phyloP scores from a whole-genome alignment of 2,888 invertebrate species.

The Actias luna region DNA sequence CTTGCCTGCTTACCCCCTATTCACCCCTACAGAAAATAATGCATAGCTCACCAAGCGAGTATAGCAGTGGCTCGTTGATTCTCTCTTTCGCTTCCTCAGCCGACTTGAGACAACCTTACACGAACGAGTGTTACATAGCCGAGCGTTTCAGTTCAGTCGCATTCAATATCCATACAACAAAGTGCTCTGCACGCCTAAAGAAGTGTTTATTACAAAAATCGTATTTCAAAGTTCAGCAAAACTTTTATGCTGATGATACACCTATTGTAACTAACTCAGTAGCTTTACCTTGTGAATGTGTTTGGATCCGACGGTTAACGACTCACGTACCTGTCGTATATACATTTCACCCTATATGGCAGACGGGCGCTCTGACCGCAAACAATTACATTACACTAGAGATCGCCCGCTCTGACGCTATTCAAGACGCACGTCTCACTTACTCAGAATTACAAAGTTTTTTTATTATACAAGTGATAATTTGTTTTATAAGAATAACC shows the following conservation, averaged over 20 bases:
- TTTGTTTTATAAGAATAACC: not conserved
- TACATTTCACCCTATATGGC: slow-evolving; percentile 20
- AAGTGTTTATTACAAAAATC: too few species aligned
- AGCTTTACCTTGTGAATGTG: not conserved
- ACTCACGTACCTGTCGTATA: slow-evolving; percentile 14
- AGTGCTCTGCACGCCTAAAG: too few species aligned
- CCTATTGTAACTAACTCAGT: not conserved
- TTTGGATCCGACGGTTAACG: not conserved
- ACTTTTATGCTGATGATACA: too few species aligned
- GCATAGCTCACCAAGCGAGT: too few species aligned
- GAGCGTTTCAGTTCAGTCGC: too few species aligned
- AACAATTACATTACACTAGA: slow-evolving; percentile 56
- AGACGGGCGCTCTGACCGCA: slow-evolving; percentile 43
- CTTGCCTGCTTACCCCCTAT: too few species aligned
- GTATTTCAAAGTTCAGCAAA: not conserved
- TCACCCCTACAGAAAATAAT: too few species aligned
- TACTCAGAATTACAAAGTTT: slow-evolving; percentile 36
- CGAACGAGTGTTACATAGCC: too few species aligned
- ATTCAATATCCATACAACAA: too few species aligned
- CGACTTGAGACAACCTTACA: too few species aligned
- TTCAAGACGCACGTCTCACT: slow-evolving; percentile 43
- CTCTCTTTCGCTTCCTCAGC: too few species aligned
- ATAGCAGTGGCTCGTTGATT: too few species aligned
- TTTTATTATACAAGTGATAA: slow-evolving; percentile 14
- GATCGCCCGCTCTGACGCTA: slow-evolving; percentile 48